These are phyloP conservation scores for Parascotia fuliginaria DNA, from an alignment of 2,888 invertebrate species.

Conservation along the genomic window DNA sequence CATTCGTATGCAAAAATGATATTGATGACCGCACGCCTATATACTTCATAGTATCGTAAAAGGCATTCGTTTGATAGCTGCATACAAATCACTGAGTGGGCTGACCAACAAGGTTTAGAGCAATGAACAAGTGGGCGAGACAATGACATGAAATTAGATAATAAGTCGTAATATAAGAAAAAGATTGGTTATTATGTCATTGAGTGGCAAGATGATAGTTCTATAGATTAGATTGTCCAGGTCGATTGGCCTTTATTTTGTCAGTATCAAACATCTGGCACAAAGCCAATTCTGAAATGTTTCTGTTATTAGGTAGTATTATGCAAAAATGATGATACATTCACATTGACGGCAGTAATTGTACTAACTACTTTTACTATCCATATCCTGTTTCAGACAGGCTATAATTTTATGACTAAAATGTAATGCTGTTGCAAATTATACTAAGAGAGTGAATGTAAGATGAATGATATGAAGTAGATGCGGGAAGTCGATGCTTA, in stretches of 20 bases:
- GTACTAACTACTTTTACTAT: not conserved
- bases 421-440: not conserved
- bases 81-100: conserved; percentile 70
- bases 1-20: conserved; percentile 50
- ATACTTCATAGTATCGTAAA: conserved; percentile 52
- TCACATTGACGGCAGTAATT: not conserved
- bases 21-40: conserved; percentile 51
- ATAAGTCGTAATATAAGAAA: conserved; percentile 40
- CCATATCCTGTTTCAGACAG: conserved; percentile 1
- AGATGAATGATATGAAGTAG: too few relatives aligned
- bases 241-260: conserved; percentile 16
- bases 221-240: conserved; percentile 9
- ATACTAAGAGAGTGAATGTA: not conserved
- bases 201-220: conserved; percentile 7
- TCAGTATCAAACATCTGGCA: conserved; percentile 6
- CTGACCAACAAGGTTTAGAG: conserved; percentile 45
- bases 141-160: conserved; percentile 39
- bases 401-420: not conserved
- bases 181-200: conserved; percentile 18
- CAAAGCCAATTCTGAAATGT: too few relatives aligned
- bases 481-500: too few relatives aligned
- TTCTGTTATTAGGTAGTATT: not conserved
- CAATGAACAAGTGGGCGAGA: conserved; percentile 53
- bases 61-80: conserved; percentile 60
- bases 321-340: not conserved